Base-by-base conservation (phyloP, 2,888 invertebrate species). In the Calliopum simillimum region DNA sequence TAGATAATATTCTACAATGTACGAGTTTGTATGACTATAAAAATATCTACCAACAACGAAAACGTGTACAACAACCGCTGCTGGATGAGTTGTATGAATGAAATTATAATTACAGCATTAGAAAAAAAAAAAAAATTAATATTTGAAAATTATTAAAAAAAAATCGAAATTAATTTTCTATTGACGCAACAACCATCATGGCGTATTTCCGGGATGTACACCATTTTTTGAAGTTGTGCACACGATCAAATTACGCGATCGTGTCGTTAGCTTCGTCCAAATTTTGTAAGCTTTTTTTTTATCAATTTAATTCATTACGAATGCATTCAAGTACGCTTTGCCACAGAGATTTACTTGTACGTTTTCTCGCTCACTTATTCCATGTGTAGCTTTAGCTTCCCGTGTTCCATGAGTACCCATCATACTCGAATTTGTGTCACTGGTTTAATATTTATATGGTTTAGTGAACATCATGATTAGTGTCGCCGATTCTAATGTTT, bases 191-290 rank as follows among this genome's bases (percentile, higher is more conserved):
- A 66, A 21, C 49, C 58, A 67, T 59, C 58, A 59, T 67, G 58
- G 58, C 58, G 67, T 67, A 59, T 23, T 67, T 67, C 67, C 67
- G 67, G 67, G 58, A 67, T 59, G 67, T 67, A 11, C 47, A 12
- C 51, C 25, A 49, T 44, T 16, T 23, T 33, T 33, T 8, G 33
- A 41, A 43, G 55, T 41, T 47, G 25, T 8, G 13, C 62, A 33
- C 33, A 63, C 59, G 59, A 59, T 43, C 59, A 59, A 33, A 19
- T 59, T 59, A 19, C 41, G 13, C 19, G 41, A 59, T 59, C 59
- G 41, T 59, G 16, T 16, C 59, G 41, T 25, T 5, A 23, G 33
- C 16, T 55, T 65, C 55, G 65, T 4, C 21, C 6, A 43, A 55
- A 65, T 19, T 61, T 44, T 65, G 13, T 16, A 21, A 43, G 55